Evolutionary conservation across 2,797 vertebrate species (phyloP), one percentile per base, ranked within the genome.

Genomic region (Melanotaenia maccullochi): DNA sequence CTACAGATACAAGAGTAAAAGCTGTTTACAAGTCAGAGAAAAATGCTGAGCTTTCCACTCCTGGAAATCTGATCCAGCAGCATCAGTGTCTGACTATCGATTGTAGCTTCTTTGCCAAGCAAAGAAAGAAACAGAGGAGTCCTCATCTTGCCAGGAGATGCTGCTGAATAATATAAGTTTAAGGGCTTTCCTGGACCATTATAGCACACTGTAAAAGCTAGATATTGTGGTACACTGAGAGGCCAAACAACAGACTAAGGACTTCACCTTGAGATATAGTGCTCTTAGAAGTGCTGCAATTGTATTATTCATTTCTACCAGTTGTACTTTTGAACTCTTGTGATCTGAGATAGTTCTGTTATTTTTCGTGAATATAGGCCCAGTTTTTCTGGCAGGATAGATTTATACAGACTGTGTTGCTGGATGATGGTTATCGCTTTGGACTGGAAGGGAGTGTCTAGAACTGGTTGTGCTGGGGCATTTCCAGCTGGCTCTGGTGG

Each of bases 401-500:
- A 65, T 68, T 44, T 32, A 38, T 58, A 71, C 62, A 69, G 71
- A 75, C 55, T 16, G 67, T 75, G 60, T 66, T 72, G 77, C 36
- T 78, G 68, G 65, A 69, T 60, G 82, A 73, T 16, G 32, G 35
- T 69, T 73, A 73, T 83, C 79, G 22, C 52, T 55, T 70, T 1
- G 58, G 75, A 79, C 74, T 59, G 67, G 62, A 58, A 57, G 32
- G 36, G 51, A 62, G 47, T 25, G 69, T 73, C 63, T 74, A 75
- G 66, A 74, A 84, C 84, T 44, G 73, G 79, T 51, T 79, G 51
- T 55, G 36, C 65, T 78, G 74, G 78, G 84, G 74, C 77, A 60
- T 75, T 87, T 90, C 82, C 89, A 90, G 78, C 75, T 87, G 85
- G 86, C 68, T 71, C 51, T 33, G 24, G 35, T 11, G 58, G 67